Conservation (phyloP, 2,113 vertebrate species). For the Cinclus cinclus region DNA sequence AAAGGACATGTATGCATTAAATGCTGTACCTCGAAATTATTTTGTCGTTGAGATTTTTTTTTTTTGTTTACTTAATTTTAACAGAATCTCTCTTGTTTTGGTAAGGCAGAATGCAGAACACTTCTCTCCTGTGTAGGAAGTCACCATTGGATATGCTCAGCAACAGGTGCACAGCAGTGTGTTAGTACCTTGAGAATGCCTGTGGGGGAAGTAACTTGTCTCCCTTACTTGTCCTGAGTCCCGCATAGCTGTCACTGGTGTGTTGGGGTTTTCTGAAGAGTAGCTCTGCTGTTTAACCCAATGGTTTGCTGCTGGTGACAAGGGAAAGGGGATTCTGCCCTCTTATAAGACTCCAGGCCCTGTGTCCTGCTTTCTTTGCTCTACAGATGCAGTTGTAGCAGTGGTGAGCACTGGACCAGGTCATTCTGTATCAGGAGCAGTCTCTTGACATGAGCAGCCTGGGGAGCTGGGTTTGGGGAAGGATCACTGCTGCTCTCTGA, state of each 20-base stretch:
- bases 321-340: neutral
- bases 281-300: neutral
- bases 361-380: neutral
- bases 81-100: neutral
- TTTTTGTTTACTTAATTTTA: neutral
- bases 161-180: neutral
- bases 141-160: neutral
- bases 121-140: neutral
- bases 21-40: neutral
- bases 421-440: neutral
- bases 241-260: accelerated
- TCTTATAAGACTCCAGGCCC: neutral
- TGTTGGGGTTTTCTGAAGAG: neutral
- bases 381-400: neutral
- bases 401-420: neutral
- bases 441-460: accelerated
- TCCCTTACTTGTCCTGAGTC: neutral
- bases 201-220: neutral
- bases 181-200: neutral
- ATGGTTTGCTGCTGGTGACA: neutral
- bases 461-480: accelerated
- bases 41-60: neutral
- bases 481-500: neutral
- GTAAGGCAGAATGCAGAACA: neutral
- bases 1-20: neutral